Evolutionary conservation across 2,113 vertebrate species (phyloP).

Genomic region (Laticauda laticaudata): DNA sequence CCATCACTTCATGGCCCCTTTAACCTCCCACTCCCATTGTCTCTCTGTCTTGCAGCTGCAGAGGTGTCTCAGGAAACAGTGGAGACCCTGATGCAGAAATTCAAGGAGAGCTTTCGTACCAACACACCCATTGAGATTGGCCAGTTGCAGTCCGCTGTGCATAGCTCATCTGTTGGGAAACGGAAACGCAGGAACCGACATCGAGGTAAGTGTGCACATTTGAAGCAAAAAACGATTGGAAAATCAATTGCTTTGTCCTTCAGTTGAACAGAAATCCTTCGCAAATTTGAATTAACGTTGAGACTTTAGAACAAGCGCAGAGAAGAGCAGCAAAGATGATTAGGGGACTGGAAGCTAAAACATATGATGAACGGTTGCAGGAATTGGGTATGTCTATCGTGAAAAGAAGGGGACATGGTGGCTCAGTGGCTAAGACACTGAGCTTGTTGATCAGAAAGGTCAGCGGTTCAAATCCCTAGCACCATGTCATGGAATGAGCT

Average conservation of each 20-base stretch:
- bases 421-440: too few relatives aligned
- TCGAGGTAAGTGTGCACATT: slow-evolving; percentile 75
- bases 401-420: too few relatives aligned
- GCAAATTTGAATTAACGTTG: not conserved
- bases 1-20: not conserved
- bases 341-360: not conserved
- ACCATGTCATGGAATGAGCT: too few relatives aligned
- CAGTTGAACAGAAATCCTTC: not conserved
- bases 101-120: slow-evolving; percentile 94
- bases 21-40: slow-evolving; percentile 42
- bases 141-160: slow-evolving; percentile 85
- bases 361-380: not conserved
- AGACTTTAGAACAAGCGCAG: not conserved
- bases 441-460: too few relatives aligned
- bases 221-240: not conserved
- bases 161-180: slow-evolving; percentile 80
- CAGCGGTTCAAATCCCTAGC: too few relatives aligned
- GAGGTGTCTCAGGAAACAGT: slow-evolving; percentile 88
- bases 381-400: not conserved
- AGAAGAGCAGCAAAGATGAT: not conserved
- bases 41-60: slow-evolving; percentile 65
- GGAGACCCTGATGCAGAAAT: slow-evolving; percentile 95
- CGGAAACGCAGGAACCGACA: slow-evolving; percentile 82
- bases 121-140: slow-evolving; percentile 89
- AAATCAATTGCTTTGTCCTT: not conserved